Percentiles rank a stretch among this genome's conserved stretches.
Evolutionary conservation across 1,140 invertebrate genomes (phyloP).

Genomic region (Galleria mellonella): DNA sequence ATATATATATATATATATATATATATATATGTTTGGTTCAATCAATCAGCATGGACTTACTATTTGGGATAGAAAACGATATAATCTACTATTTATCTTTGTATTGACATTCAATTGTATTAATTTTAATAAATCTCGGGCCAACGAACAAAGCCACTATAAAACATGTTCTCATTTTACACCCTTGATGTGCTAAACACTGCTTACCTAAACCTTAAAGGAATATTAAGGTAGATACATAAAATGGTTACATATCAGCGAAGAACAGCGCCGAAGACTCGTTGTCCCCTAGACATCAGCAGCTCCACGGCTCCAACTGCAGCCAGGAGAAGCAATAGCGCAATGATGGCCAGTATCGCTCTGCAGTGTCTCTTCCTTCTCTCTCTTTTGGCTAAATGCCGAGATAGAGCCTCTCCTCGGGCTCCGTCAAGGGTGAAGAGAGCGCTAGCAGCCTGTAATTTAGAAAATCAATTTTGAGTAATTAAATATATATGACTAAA

Average conservation of each 20-base stretch:
- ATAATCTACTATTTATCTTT: too few relatives aligned
- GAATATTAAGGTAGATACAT: background rate
- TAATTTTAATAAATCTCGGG: too few relatives aligned
- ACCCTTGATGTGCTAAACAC: too few relatives aligned
- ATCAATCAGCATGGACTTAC: too few relatives aligned
- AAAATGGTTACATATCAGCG: conserved; percentile 16
- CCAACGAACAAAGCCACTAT: too few relatives aligned
- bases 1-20: too few relatives aligned
- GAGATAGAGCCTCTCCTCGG: conserved; percentile 41
- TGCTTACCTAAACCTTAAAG: too few relatives aligned
- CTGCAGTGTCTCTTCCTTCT: conserved; percentile 40
- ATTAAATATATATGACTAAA: too few relatives aligned
- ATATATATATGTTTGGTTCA: too few relatives aligned
- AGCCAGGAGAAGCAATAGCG: conserved; percentile 40
- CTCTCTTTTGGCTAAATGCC: conserved; percentile 38
- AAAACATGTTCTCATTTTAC: too few relatives aligned
- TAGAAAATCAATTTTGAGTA: conserved; percentile 4
- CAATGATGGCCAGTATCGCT: conserved; percentile 35
- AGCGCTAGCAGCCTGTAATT: conserved; percentile 55
- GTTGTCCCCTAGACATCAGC: conserved; percentile 51
- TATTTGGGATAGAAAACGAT: too few relatives aligned
- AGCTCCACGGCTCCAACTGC: conserved; percentile 55
- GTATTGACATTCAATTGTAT: too few relatives aligned
- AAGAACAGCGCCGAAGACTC: conserved; percentile 51
- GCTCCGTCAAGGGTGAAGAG: conserved; percentile 58